Evolutionary conservation across 2,113 vertebrate species (phyloP), one percentile per base, ranked within the genome.

Genomic region (Stigmatopora argus): DNA sequence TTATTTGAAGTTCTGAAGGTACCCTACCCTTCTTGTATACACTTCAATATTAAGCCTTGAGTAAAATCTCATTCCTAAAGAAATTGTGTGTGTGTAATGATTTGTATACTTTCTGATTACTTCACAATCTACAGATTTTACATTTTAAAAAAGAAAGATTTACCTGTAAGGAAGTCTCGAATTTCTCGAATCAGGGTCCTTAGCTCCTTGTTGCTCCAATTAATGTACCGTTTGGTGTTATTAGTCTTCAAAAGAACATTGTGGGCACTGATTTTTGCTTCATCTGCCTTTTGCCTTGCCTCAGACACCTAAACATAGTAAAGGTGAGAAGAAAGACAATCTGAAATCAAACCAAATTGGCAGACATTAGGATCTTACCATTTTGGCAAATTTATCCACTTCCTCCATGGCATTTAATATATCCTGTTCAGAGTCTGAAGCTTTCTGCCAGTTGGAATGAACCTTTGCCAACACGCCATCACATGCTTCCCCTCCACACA

Each of bases 161-260:
- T 92, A 98, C 97, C 92, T 65, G 93, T 98, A 55, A 99, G 84
- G 76, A 99, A 99, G 84, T 98, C 90, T 78, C 93, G 74, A 77
- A 99, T 99, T 78, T 98, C 94, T 69, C 90, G 92, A 89, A 99
- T 98, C 35, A 99, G 92, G 7, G 77, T 89, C 53, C 96, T 91
- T 41, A 99, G 91, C 53, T 97, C 96, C 79, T 96, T 90, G 0
- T 96, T 98, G 86, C 94, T 97, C 81, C 81, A 88, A 78, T 95
- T 90, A 56, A 98, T 91, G 65, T 91, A 92, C 11, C 93, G 89
- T 80, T 94, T 97, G 64, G 96, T 98, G 41, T 90, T 85, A 18
- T 94, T 98, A 59, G 95, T 92, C 89, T 95, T 98, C 64, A 90
- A 67, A 72, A 99, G 84, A 69, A 97, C 90, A 1, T 90, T 90